Evolutionary conservation across 1,140 invertebrate genomes (phyloP), one percentile per base, ranked within the genome.

Genomic region (Eueides isabella): DNA sequence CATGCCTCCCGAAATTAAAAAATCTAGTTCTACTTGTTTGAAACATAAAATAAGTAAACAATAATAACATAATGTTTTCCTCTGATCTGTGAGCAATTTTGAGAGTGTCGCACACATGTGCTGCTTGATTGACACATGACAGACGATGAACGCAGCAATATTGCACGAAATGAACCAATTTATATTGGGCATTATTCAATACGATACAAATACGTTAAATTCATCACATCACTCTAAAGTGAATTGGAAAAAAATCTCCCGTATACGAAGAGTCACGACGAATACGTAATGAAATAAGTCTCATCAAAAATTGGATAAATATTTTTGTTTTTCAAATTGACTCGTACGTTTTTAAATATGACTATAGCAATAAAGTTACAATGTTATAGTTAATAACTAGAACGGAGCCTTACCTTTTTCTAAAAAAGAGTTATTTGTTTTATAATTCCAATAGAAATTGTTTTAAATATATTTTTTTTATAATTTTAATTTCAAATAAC

Each of bases 41-140:
- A n/a, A n/a, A n/a, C n/a, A n/a, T n/a, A n/a, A n/a, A n/a, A n/a
- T n/a, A n/a, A n/a, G n/a, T 62, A 38, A 30, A 70, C 68, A 70
- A 70, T 70, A 63, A 70, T 63, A 74, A 80, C 84, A 80, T 80
- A 80, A 84, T 83, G 83, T 83, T 85, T 86, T 77, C 78, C 80
- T 82, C 66, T 82, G 84, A 84, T 87, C 70, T 84, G 75, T 77
- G 77, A 81, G 78, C 80, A 84, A 83, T 89, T 86, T 85, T 76
- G 84, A 80, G 70, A 61, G 61, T 85, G 86, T 89, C 87, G 77
- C 79, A 79, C 77, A 76, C 86, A 89, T 82, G 67, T 86, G 86
- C 66, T 68, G 77, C 79, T 61, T 88, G 86, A 89, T 89, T 88
- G 87, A 89, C 85, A 81, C 83, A 73, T 83, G 78, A 78, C 80